Conservation (phyloP, 2,888 invertebrate species). For the Pocota personata region DNA sequence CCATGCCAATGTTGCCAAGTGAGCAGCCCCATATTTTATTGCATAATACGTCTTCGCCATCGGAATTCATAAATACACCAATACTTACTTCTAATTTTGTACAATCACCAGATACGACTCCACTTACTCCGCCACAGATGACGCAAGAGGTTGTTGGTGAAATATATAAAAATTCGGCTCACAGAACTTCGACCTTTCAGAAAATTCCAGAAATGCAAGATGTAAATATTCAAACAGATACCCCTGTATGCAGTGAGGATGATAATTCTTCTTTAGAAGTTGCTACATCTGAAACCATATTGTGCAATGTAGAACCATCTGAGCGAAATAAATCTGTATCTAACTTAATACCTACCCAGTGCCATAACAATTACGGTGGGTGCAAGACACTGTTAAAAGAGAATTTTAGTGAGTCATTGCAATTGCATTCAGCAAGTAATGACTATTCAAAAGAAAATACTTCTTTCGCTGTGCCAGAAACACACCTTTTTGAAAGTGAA, state of each 20-base stretch:
- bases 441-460: slow-evolving; percentile 6
- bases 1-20: background rate
- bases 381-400: slow-evolving; percentile 12
- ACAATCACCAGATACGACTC: background rate
- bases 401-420: slow-evolving; percentile 8
- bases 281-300: background rate
- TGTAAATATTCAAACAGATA: slow-evolving; percentile 93
- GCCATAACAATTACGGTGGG: background rate
- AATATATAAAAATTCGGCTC: slow-evolving; percentile 8
- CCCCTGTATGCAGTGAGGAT: slow-evolving; percentile 87
- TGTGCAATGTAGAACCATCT: background rate
- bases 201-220: slow-evolving; percentile 87
- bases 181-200: slow-evolving; percentile 26
- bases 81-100: slow-evolving; percentile 11
- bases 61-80: slow-evolving; percentile 22
- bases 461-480: background rate
- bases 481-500: slow-evolving; percentile 1
- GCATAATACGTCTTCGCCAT: slow-evolving; percentile 10
- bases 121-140: background rate
- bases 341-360: background rate
- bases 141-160: background rate
- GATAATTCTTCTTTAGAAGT: slow-evolving; percentile 80
- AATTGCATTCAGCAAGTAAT: background rate
- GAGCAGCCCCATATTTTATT: slow-evolving; percentile 26
- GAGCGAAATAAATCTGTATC: slow-evolving; percentile 17